Base-by-base conservation (phyloP, 1,140 invertebrate species). In the Copidosoma floridanum region DNA sequence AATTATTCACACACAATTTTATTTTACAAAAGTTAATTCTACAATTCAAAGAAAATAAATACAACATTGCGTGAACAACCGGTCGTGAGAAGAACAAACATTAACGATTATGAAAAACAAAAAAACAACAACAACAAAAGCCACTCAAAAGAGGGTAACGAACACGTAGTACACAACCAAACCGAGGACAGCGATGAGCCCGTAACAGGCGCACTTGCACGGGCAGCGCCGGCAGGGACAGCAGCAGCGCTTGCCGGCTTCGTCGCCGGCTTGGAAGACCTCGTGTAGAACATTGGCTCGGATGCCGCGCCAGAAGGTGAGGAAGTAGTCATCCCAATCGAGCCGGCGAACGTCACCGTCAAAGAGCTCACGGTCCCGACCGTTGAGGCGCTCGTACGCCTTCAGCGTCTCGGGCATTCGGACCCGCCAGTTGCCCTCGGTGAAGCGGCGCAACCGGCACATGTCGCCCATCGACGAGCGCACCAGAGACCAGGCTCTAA, bases 311-410 rank as follows among this genome's bases (percentile, higher is more conserved):
- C 85, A 79, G 63, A 86, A 87, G 11, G 73, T 79, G 11, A 74
- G 66, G 54, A 86, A 82, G 68, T 85, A 89, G 5, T 79, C 74
- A 1, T 74, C 72, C 87, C 88, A 90, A 50, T 85, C 75, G 2
- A 90, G 57, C 3, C 69, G 50, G 0, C 69, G 63, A 2, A 89
- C 73, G 63, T 87, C 81, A 65, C 86, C 87, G 64, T 83, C 78
- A 66, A 87, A 88, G 2, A 82, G 60, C 18, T 79, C 69, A 65
- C 81, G 81, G 69, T 92, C 89, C 0, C 78, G 76, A 0, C 68
- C 63, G 21, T 78, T 75, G 65, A 90, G 74, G 27, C 66, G 57
- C 20, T 77, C 69, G 71, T 73, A 78, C 8, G 86, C 70, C 61
- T 76, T 76, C 26, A 76, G 67, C 18, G 82, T 74, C 63, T 85